Evolutionary conservation across 2,797 vertebrate species (phyloP).

Genomic region (Apogon talboti): DNA sequence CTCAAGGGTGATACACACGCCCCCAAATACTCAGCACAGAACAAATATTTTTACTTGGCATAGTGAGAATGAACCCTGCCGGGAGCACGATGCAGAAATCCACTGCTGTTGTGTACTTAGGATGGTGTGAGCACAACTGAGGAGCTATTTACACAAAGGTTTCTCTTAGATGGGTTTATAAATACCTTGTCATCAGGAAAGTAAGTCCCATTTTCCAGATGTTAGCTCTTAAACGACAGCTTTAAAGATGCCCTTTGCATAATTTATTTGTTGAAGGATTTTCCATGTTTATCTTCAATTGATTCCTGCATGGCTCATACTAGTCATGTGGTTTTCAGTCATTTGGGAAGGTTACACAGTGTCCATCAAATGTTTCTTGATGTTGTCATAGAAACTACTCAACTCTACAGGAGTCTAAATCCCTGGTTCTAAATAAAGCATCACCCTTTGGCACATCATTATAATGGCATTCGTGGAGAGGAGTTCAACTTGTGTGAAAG

Average conservation of each 20-base stretch:
- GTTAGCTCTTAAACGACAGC: neutral
- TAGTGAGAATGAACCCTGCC: conserved; percentile 31
- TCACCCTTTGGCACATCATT: conserved; percentile 15
- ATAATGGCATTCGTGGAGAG: conserved; percentile 9
- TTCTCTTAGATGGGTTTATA: conserved; percentile 15
- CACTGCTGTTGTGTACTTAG: conserved; percentile 25
- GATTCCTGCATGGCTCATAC: neutral
- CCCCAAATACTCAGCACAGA: conserved; percentile 19
- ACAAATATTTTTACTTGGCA: conserved; percentile 46
- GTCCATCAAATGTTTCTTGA: conserved; percentile 8
- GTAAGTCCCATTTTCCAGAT: neutral
- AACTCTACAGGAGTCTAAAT: neutral
- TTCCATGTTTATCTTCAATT: conserved; percentile 7
- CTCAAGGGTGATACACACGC: conserved; percentile 34
- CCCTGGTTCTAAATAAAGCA: conserved; percentile 8
- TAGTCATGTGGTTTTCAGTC: neutral
- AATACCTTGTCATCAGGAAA: conserved; percentile 20
- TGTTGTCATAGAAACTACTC: conserved; percentile 9
- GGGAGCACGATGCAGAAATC: conserved; percentile 25
- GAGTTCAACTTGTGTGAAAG: neutral
- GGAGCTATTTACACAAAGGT: conserved; percentile 17
- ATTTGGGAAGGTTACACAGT: conserved; percentile 6
- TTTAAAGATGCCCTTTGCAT: neutral
- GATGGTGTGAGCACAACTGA: conserved; percentile 29
- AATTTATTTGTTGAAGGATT: conserved; percentile 1